Conservation (phyloP, 2,797 vertebrate species). For the Coluber constrictor region DNA sequence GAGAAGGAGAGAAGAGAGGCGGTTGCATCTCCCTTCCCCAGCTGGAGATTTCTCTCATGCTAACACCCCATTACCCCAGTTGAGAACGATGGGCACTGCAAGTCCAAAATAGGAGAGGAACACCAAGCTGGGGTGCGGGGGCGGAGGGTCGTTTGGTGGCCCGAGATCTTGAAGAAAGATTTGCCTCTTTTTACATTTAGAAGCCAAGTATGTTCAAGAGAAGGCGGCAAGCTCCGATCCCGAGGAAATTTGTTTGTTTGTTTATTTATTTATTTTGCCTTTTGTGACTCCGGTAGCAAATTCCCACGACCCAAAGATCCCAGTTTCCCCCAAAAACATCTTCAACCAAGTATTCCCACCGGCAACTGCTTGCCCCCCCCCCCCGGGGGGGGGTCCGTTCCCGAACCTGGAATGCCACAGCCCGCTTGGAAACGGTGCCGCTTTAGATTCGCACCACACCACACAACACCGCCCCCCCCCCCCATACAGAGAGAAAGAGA, state of each 20-base stretch:
- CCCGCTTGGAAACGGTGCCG: no score
- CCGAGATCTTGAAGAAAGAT: not conserved
- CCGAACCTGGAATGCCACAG: no score
- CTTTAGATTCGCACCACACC: not conserved
- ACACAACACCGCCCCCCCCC: no score
- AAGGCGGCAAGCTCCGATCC: not conserved
- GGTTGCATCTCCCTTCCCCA: not conserved
- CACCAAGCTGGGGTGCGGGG: not conserved
- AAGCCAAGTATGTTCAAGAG: not conserved
- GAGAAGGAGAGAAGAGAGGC: not conserved
- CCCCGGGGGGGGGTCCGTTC: not conserved
- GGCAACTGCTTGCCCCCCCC: not conserved
- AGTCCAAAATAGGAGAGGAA: not conserved
- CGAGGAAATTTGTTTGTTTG: not conserved
- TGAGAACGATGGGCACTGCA: not conserved
- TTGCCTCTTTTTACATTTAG: not conserved
- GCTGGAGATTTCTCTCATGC: not conserved
- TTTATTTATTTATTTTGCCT: not conserved
- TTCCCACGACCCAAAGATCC: not conserved
- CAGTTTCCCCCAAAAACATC: not conserved
- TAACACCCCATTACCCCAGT: not conserved
- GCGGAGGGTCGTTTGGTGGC: not conserved
- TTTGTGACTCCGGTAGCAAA: not conserved
- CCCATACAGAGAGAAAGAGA: no score
- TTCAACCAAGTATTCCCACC: not conserved